Conservation (phyloP, 2,113 vertebrate species). For the Seriola quinqueradiata region DNA sequence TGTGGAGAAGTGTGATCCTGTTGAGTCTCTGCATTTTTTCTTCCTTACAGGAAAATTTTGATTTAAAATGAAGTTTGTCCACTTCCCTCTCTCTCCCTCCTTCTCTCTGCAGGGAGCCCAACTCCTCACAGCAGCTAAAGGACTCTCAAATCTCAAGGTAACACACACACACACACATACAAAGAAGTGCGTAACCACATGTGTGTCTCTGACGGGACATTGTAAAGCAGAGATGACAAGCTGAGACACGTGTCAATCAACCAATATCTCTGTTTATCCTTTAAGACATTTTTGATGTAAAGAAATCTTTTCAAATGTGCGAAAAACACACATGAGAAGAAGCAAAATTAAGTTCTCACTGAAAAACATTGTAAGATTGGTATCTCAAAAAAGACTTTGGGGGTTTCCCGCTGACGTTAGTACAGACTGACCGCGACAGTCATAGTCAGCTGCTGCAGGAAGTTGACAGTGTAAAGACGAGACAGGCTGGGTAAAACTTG, state of each 20-base stretch:
- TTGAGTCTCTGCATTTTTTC: not conserved
- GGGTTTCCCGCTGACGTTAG: too few relatives aligned
- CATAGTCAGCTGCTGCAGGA: too few relatives aligned
- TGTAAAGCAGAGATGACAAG: too few relatives aligned
- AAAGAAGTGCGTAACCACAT: not conserved
- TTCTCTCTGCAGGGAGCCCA: conserved; percentile 90
- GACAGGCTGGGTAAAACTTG: too few relatives aligned
- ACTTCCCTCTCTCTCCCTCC: not conserved
- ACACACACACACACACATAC: not conserved
- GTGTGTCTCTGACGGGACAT: not conserved
- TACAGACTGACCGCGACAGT: too few relatives aligned
- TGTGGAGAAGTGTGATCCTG: too few relatives aligned
- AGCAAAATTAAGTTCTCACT: not conserved
- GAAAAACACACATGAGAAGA: not conserved
- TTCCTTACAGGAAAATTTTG: not conserved
- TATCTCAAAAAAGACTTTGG: too few relatives aligned
- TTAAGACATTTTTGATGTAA: not conserved
- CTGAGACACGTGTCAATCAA: too few relatives aligned
- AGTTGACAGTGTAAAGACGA: too few relatives aligned
- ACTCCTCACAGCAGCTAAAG: conserved; percentile 96
- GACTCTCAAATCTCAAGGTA: conserved; percentile 99
- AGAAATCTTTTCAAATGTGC: not conserved
- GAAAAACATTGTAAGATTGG: too few relatives aligned
- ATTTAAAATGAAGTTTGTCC: not conserved
- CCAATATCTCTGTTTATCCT: not conserved